A percentile compares a stretch with the other conserved stretches of the same genome.
These are phyloP conservation scores for Bimastos eiseni DNA, from an alignment of 2,888 invertebrate species.

Conservation along the genomic window DNA sequence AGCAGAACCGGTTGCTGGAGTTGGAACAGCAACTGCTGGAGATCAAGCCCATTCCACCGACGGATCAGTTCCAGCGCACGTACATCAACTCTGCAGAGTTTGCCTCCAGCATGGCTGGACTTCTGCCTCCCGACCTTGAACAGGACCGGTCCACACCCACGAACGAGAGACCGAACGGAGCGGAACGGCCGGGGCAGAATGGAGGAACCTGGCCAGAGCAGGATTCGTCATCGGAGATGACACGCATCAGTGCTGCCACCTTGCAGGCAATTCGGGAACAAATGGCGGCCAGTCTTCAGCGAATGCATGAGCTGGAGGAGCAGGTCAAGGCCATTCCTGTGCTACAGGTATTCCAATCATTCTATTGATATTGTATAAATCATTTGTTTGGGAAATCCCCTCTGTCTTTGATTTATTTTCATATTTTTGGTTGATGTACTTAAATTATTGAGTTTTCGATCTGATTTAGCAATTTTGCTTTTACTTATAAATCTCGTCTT, in stretches of 20 bases:
- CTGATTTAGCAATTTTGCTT: not conserved
- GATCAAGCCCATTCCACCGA: constrained; percentile 29
- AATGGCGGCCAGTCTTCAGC: constrained; percentile 75
- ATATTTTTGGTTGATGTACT: not conserved
- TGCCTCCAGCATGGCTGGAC: constrained; percentile 57
- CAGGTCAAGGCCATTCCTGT: constrained; percentile 79
- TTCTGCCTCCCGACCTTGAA: constrained; percentile 31
- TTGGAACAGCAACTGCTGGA: constrained; percentile 31
- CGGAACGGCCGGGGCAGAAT: not conserved
- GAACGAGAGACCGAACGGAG: not conserved
- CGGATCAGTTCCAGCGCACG: constrained; percentile 16
- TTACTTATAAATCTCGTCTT: not conserved
- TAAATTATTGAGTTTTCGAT: not conserved
- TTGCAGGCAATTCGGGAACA: constrained; percentile 68
- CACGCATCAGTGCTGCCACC: constrained; percentile 51
- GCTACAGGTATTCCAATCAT: constrained; percentile 47
- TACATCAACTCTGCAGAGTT: constrained; percentile 51
- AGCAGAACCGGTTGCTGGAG: constrained; percentile 31
- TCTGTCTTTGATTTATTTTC: not conserved
- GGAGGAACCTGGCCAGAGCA: no score
- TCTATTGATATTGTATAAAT: not conserved
- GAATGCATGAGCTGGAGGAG: constrained; percentile 77
- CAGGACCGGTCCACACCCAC: not conserved
- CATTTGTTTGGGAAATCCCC: no score
- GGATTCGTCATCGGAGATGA: constrained; percentile 7